Conservation (phyloP, 2,888 invertebrate species). For the Steinernema carpocapsae region DNA sequence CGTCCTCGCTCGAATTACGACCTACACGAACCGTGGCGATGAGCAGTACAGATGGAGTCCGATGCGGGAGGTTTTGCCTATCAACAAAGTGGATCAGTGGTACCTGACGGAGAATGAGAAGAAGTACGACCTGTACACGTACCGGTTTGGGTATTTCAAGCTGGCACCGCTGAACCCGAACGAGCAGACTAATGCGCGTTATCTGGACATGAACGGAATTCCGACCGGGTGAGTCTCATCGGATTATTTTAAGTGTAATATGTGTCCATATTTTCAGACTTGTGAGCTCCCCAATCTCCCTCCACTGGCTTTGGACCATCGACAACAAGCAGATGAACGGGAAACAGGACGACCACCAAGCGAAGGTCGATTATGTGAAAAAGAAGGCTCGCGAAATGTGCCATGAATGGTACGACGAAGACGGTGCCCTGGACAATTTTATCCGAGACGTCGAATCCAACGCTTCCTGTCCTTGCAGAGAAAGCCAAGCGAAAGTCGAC, state of each 20-base stretch:
- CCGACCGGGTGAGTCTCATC: conserved; percentile 3
- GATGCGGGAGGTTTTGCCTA: conserved; percentile 67
- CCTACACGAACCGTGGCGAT: conserved; percentile 63
- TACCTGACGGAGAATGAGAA: conserved; percentile 67
- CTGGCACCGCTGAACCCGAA: conserved; percentile 59
- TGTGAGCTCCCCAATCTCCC: conserved; percentile 64
- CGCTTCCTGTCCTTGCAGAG: conserved; percentile 78
- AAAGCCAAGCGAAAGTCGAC: conserved; percentile 87
- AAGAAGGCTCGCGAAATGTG: conserved; percentile 64
- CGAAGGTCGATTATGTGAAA: conserved; percentile 45
- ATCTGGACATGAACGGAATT: too few species aligned
- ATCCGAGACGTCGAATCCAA: conserved; percentile 67
- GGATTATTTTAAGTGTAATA: too few species aligned
- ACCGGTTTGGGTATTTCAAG: conserved; percentile 67
- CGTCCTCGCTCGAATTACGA: conserved; percentile 58
- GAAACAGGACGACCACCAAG: conserved; percentile 45
- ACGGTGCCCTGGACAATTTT: conserved; percentile 67
- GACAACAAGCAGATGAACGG: conserved; percentile 59
- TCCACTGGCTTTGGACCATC: conserved; percentile 67
- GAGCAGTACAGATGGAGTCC: conserved; percentile 58
- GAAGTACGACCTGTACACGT: conserved; percentile 62
- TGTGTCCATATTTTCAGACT: conserved; percentile 45
- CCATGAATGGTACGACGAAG: conserved; percentile 65
- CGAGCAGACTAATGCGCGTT: conserved; percentile 40
- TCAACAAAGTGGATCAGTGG: conserved; percentile 66